A percentile compares a stretch with the other conserved stretches of the same genome.
These are phyloP conservation scores for Danio jaintianensis DNA, from an alignment of 2,797 vertebrate genomes.

Conservation along the genomic window DNA sequence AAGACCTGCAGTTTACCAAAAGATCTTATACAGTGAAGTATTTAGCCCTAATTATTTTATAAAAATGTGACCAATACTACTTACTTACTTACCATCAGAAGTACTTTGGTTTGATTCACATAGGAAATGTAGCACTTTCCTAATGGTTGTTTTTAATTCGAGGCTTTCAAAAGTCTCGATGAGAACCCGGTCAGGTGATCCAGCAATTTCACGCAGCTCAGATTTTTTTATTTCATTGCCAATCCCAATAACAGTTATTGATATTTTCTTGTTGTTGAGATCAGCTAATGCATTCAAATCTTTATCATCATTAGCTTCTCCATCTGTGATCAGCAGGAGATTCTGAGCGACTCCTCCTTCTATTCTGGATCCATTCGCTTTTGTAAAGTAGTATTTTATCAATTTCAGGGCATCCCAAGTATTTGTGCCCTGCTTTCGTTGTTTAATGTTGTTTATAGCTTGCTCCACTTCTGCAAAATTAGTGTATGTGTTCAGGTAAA, in stretches of 20 bases:
- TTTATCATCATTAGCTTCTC: slow-evolving; percentile 75
- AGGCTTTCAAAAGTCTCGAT: slow-evolving; percentile 73
- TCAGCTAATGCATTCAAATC: slow-evolving; percentile 62
- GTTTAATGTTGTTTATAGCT: slow-evolving; percentile 66
- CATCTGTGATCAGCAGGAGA: slow-evolving; percentile 85
- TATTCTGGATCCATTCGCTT: slow-evolving; percentile 72
- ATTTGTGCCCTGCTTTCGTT: slow-evolving; percentile 66
- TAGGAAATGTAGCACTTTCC: slow-evolving; percentile 68
- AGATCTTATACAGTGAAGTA: neutral
- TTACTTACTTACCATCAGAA: neutral
- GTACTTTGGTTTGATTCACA: slow-evolving; percentile 57
- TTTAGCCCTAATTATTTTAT: neutral
- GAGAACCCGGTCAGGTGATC: slow-evolving; percentile 68
- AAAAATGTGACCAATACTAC: too few relatives aligned
- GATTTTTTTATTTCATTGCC: slow-evolving; percentile 67
- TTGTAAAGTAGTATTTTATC: slow-evolving; percentile 76
- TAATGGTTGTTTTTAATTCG: slow-evolving; percentile 67
- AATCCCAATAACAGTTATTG: slow-evolving; percentile 81
- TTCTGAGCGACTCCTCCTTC: slow-evolving; percentile 73
- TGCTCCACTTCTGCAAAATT: slow-evolving; percentile 57
- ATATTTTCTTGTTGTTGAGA: slow-evolving; percentile 71
- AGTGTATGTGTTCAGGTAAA: slow-evolving; percentile 75
- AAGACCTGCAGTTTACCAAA: neutral
- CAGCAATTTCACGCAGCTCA: slow-evolving; percentile 80
- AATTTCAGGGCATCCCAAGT: slow-evolving; percentile 77